Evolutionary conservation across 2,797 vertebrate species (phyloP), one percentile per base, ranked within the genome.

Genomic region (Phaenicophaeus curvirostris): DNA sequence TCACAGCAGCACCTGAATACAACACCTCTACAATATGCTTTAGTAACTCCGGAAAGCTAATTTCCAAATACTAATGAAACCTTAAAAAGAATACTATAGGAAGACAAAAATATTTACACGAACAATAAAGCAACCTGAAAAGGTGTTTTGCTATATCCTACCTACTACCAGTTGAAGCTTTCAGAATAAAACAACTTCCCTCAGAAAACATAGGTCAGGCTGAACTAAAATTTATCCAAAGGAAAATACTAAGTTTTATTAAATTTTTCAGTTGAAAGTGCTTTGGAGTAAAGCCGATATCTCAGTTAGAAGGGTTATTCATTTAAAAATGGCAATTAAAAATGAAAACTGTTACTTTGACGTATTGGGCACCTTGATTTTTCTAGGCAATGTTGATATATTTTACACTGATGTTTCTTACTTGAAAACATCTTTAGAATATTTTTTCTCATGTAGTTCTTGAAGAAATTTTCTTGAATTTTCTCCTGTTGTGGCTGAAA

Each of bases 341-440:
- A 95, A 66, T 89, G 30, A 86, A 72, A 95, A 86, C 18, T 21
- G 11, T 63, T 86, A 31, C 55, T 72, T 28, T 84, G 77, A 85
- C 15, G 21, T 37, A 88, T 17, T 9, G 6, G 50, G 50, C 15
- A 77, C 21, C 39, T 82, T 90, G 68, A 55, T 75, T 93, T 88
- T 87, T 30, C 51, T 44, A 72, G n/a, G 48, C 4, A 93, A 21
- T 7, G 8, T 21, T 76, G 63, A 46, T 3, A 28, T 4, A 27
- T 66, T 90, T 80, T 83, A 31, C 13, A 17, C 31, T 69, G 44
- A 63, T 2, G 5, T 72, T 91, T 55, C 58, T 69, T 53, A 51
- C 82, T 54, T 76, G 31, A 90, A 93, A 91, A 78, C 2, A 1
- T 79, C 39, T 74, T 75, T n/a, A 57, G 46, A 92, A 58, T 72